Evolutionary conservation across 2,888 invertebrate species (phyloP), one percentile per base, ranked within the genome.

Genomic region (Pedicia rivosa): DNA sequence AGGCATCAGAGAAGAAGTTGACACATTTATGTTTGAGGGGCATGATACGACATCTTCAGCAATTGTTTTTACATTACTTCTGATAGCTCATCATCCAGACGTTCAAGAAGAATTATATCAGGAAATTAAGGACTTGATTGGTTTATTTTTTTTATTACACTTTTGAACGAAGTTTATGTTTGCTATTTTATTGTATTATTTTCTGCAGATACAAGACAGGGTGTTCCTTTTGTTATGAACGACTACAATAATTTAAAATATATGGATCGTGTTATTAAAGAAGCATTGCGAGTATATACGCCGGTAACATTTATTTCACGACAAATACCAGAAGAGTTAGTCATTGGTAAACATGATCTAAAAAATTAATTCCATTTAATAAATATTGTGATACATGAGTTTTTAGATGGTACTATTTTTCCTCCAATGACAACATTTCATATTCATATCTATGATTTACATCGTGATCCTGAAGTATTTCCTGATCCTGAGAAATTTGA

Each of bases 1-100:
- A 35, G 71, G 70, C 3, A 67, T 73, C 39, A 62, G 67, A 44
- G 72, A 72, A 48, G 72, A 72, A 57, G 72, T 73, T 2, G 71
- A 72, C 41, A 73, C 72, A 0, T 72, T 73, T 40, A 70, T 72
- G 67, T 71, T 72, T 51, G 72, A 68, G 52, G 72, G 75, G 1
- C 74, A 74, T 47, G 76, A 76, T 41, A 76, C 75, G 0, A 71
- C 72, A 1, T 65, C 72, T 1, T 57, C 61, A 35, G 66, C 64
- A 5, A 47, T 72, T 8, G 59, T 60, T 20, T 68, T 66, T 44
- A 54, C 63, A 7, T 48, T 73, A 8, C 50, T 71, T 47, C 49
- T 66, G 35, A 46, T 74, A 13, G 70, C 72, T 1, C 58, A 65
- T 17, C 50, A 68, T 42, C 55, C 55, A 30, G 51, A 63, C 20